Base-by-base conservation (phyloP, 2,797 vertebrate genomes). In the Girardinus metallicus region DNA sequence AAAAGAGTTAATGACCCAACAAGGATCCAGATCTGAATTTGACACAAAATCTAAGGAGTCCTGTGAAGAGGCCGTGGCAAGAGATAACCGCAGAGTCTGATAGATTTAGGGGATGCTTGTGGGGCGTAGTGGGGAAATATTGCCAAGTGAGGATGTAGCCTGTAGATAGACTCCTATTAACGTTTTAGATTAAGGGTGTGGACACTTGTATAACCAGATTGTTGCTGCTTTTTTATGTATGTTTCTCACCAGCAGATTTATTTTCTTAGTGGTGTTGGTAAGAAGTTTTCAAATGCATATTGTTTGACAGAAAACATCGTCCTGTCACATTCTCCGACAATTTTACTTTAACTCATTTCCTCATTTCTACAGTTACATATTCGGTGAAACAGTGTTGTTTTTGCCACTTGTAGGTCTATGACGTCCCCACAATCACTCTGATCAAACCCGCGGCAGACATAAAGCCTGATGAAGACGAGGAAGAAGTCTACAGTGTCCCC, bases 401-500 rank as follows among this genome's bases (percentile, higher is more conserved):
- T 62, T n/a, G 76, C 5, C 46, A 11, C n/a, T 53, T 79, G 46
- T 83, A 98, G 97, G 96, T 98, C 82, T 98, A 98, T 0, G 95
- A 98, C 2, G 95, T 97, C 76, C 97, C 97, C 77, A 94, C 97
- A 12, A 85, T 94, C 29, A 86, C 93, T 16, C 89, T 96, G 29
- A 95, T 90, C 49, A 72, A 82, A 74, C 88, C 90, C 21, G 75
- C 88, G 11, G 83, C 90, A 34, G 94, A 93, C 4, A 53, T 80
- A 13, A 92, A 92, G 75, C 53, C 91, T 16, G 86, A 93, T 21
- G 95, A 93, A 47, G 92, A 44, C 0, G 95, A 95, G 7, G 96
- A 96, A 0, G 96, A 96, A 18, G 96, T 97, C 16, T 97, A 97
- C 93, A 94, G 95, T n/a, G 94, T 97, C 36, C 92, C 95, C 10